phyloP scores from a whole-genome alignment of 2,797 vertebrate species.

The Mus caroli region DNA sequence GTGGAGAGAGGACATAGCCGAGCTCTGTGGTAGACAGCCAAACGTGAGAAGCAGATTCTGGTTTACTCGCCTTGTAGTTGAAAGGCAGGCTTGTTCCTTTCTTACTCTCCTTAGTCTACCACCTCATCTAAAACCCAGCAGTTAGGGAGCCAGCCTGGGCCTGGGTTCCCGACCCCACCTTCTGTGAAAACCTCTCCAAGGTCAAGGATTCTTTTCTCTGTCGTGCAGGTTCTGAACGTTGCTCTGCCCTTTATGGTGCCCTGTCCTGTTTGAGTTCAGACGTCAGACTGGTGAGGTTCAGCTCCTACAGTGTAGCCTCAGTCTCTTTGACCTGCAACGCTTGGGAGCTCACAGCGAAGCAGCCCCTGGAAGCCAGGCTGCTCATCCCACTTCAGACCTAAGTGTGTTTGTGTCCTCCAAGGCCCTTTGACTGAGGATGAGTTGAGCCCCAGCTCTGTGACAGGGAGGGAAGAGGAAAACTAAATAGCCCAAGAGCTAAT shows the following conservation, averaged over 20 bases:
- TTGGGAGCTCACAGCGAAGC: background rate
- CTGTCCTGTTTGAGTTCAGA: too few species aligned
- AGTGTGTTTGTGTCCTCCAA: background rate
- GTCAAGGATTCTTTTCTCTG: background rate
- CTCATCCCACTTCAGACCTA: background rate
- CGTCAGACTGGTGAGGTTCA: background rate
- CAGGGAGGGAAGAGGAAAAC: too few species aligned
- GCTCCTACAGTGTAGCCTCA: fast-evolving
- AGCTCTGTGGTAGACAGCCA: background rate
- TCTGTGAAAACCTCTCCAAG: background rate
- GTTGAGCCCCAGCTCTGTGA: background rate
- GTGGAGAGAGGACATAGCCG: background rate
- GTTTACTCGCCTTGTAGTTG: background rate
- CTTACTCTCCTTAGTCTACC: background rate
- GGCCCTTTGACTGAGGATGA: background rate
- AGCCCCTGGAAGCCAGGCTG: background rate
- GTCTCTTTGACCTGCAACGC: background rate
- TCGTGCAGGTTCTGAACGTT: background rate
- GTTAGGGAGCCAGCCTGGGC: background rate
- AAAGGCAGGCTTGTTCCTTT: background rate
- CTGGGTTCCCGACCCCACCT: background rate
- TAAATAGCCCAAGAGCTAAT: too few species aligned
- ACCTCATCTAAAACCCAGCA: background rate
- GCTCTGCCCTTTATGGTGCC: background rate
- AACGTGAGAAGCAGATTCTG: background rate